Base-by-base conservation (phyloP, 2,888 invertebrate genomes). In the Eristalinus sepulchralis region DNA sequence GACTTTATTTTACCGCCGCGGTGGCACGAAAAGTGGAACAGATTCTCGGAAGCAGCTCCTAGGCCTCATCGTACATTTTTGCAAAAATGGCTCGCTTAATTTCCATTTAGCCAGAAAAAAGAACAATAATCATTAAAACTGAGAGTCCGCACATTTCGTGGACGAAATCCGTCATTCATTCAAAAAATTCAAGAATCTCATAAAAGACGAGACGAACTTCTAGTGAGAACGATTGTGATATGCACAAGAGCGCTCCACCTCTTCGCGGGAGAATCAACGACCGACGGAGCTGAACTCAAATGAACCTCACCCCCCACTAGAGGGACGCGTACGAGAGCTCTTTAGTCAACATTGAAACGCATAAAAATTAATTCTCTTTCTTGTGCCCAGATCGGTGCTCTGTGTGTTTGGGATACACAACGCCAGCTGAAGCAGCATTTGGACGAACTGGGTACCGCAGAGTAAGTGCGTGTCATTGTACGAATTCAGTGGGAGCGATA, bases 381-480 rank as follows among this genome's bases (percentile, higher is more conserved):
- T 27, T 27, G 27, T 76, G 66, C 39, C 71, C 39, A 72, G 47
- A 47, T n/a, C 36, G 4, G 36, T 36, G n/a, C 13, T 11, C 39
- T 17, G 17, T 6, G 47, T 17, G 17, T 47, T 47, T 47, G 47
- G 47, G 34, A 59, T 79, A 57, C 62, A 77, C 71, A 67, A 27
- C 27, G 27, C n/a, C n/a, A n/a, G 5, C 27, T 27, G 27, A 27
- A 5, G 27, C 27, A 27, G 27, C 27, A 27, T 27, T 27, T 13
- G 22, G 53, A 59, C 17, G 17, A 75, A 70, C 60, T 59, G 39
- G 39, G 47, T 68, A 55, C 73, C 64, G 13, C 75, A 27, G 27
- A 27, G 59, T 66, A 66, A 75, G 57, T 71, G 64, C 72, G 79
- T 83, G 78, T 73, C 78, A 68, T 60, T 83, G 83, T 63, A 75